These are phyloP conservation scores for Drosophila pandora DNA, from an alignment of 1,140 invertebrate genomes.

Conservation along the genomic window DNA sequence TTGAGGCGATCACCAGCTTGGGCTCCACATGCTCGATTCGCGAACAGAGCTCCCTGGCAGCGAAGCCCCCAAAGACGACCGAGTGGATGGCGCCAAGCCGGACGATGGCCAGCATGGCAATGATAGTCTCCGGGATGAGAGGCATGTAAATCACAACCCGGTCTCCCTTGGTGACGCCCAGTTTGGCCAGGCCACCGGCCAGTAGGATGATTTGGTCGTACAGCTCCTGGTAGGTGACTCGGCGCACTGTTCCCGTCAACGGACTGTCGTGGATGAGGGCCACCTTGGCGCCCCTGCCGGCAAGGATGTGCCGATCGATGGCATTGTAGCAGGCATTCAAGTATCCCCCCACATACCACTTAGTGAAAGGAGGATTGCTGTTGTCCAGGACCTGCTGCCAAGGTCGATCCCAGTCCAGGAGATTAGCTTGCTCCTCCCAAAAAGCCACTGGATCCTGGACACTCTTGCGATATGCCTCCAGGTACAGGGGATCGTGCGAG, in stretches of 20 bases:
- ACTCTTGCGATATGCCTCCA: slow-evolving; percentile 88
- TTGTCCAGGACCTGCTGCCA: slow-evolving; percentile 93
- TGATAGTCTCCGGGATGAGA: slow-evolving; percentile 93
- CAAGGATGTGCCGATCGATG: slow-evolving; percentile 93
- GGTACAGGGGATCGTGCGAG: slow-evolving; percentile 85
- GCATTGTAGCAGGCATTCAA: slow-evolving; percentile 97
- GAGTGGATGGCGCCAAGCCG: slow-evolving; percentile 94
- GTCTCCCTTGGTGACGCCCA: slow-evolving; percentile 90
- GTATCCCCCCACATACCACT: slow-evolving; percentile 96
- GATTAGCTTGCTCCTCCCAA: slow-evolving; percentile 91
- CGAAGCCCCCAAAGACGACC: slow-evolving; percentile 96
- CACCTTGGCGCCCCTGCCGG: slow-evolving; percentile 90
- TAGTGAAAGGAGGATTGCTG: slow-evolving; percentile 92
- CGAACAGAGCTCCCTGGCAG: slow-evolving; percentile 92
- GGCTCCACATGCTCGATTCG: slow-evolving; percentile 95
- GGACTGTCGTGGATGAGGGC: slow-evolving; percentile 97
- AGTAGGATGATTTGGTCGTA: slow-evolving; percentile 90
- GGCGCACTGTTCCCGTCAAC: slow-evolving; percentile 89
- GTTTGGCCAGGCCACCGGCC: slow-evolving; percentile 89
- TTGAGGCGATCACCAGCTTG: slow-evolving; percentile 94
- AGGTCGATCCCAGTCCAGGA: slow-evolving; percentile 92
- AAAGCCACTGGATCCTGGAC: slow-evolving; percentile 92
- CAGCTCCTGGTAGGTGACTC: slow-evolving; percentile 92
- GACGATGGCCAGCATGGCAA: slow-evolving; percentile 93
- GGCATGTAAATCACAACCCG: slow-evolving; percentile 95